Percentiles rank a stretch among this genome's conserved stretches.
phyloP scores from a whole-genome alignment of 23 tunicate genomes.

The Aplidium turbinatum region DNA sequence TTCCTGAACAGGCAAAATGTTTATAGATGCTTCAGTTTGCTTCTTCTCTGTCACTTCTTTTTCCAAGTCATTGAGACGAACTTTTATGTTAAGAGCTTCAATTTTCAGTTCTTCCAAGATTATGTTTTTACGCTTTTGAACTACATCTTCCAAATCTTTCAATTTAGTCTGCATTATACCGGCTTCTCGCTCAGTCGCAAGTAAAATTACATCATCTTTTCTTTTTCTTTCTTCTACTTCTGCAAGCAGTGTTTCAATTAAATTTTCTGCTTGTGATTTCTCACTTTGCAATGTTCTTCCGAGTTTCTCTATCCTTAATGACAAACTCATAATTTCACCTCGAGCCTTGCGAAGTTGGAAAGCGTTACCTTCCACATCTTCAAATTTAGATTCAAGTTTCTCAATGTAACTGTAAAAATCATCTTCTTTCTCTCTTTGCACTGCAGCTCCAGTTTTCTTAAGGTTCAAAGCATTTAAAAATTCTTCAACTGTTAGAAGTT shows the following conservation, averaged over 20 bases:
- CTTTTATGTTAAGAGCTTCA: slow-evolving; percentile 11
- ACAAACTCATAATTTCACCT: neutral
- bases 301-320: slow-evolving; percentile 1
- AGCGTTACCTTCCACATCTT: too few species aligned
- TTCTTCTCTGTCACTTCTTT: slow-evolving; percentile 4
- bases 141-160: slow-evolving; percentile 13
- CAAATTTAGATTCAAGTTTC: neutral
- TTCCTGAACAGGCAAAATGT: neutral
- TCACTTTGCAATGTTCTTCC: neutral
- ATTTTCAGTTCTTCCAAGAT: neutral
- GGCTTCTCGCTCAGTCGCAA: slow-evolving; percentile 35
- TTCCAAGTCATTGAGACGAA: slow-evolving; percentile 3
- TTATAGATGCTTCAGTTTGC: neutral
- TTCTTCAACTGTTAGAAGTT: neutral
- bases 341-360: too few species aligned
- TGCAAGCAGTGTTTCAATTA: neutral
- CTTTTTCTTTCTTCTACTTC: slow-evolving; percentile 26
- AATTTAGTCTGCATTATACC: slow-evolving; percentile 19
- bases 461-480: neutral
- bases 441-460: neutral
- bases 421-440: neutral
- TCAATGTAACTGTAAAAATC: neutral
- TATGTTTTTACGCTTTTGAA: slow-evolving; percentile 4
- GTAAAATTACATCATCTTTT: slow-evolving; percentile 17
- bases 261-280: neutral